These are phyloP conservation scores for Gymnarchus niloticus DNA, from an alignment of 2,113 vertebrate genomes.

Conservation along the genomic window DNA sequence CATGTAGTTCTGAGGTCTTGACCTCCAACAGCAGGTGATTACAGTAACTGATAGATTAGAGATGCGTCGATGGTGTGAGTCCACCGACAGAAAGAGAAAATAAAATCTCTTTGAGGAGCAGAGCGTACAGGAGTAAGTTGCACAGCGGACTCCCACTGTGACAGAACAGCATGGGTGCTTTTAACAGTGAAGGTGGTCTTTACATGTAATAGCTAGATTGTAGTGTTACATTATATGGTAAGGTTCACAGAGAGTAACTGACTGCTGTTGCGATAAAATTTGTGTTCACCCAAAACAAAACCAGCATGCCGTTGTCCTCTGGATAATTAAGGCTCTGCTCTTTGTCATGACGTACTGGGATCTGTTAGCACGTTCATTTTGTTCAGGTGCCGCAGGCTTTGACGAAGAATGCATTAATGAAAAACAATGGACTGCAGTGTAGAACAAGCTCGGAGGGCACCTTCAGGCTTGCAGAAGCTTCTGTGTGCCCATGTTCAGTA, in stretches of 20 bases:
- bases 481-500: not conserved
- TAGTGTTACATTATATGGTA: not conserved
- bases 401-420: not conserved
- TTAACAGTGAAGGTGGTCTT: no score
- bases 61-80: not conserved
- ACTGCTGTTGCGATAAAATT: not conserved
- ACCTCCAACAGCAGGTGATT: not conserved
- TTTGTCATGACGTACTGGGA: not conserved
- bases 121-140: not conserved
- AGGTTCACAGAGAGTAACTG: not conserved
- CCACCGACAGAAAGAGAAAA: not conserved
- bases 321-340: not conserved
- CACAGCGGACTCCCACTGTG: not conserved
- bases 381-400: not conserved
- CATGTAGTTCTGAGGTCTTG: not conserved
- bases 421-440: not conserved
- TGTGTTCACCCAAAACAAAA: not conserved
- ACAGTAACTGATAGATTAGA: not conserved
- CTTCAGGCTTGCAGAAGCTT: not conserved
- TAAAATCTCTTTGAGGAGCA: not conserved
- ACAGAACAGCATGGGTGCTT: no score
- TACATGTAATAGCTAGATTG: not conserved
- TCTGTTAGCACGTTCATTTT: not conserved
- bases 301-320: not conserved
- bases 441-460: not conserved